phyloP scores from a whole-genome alignment of 2,888 invertebrate species.

The Pogonocherus hispidulus region DNA sequence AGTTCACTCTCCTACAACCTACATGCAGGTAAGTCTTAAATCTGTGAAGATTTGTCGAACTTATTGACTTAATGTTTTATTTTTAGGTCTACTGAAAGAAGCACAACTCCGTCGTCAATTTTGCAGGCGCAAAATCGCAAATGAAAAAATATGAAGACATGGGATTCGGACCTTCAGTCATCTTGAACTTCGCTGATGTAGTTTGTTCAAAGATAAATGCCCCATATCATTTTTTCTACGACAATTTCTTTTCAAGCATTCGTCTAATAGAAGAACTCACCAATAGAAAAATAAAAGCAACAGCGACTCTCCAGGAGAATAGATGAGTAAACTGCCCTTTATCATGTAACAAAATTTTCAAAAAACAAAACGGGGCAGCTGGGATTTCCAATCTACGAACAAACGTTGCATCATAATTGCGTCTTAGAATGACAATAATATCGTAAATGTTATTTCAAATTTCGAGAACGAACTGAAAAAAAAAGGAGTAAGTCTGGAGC shows the following conservation, averaged over 20 bases:
- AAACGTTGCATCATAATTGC: conserved; percentile 26
- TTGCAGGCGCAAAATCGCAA: background rate
- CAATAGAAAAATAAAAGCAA: conserved; percentile 23
- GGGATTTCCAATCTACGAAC: conserved; percentile 25
- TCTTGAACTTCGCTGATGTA: conserved; percentile 18
- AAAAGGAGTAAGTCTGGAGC: conserved; percentile 26
- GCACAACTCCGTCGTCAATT: too few species aligned
- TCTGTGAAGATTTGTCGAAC: too few species aligned
- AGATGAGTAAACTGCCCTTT: conserved; percentile 10
- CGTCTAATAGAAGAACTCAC: conserved; percentile 19
- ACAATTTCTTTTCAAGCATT: conserved; percentile 19
- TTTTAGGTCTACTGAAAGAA: too few species aligned
- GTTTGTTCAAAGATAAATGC: conserved; percentile 19
- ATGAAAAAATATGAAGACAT: conserved; percentile 3
- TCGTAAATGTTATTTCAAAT: conserved; percentile 33
- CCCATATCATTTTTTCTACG: conserved; percentile 11
- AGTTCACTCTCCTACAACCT: too few species aligned
- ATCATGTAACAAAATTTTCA: conserved; percentile 5
- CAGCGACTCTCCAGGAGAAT: conserved; percentile 19
- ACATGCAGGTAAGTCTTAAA: too few species aligned
- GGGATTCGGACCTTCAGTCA: background rate
- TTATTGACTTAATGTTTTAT: too few species aligned
- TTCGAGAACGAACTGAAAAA: background rate
- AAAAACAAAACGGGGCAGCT: conserved; percentile 34
- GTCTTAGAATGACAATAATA: conserved; percentile 37